Conservation (phyloP, 2,797 vertebrate species). For the Gadopsis bispinosus region DNA sequence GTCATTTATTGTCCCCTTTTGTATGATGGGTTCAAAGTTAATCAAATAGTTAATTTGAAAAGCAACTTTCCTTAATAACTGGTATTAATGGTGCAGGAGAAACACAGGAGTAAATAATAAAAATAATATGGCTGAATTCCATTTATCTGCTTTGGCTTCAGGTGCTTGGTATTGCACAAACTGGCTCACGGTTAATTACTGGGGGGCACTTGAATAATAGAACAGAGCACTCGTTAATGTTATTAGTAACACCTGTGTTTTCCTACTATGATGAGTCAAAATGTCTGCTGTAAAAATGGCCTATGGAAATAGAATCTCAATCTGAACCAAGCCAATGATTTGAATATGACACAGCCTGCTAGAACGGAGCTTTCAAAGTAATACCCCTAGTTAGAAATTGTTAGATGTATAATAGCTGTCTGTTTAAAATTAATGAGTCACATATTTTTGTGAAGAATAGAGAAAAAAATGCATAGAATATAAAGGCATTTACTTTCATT, state of each 20-base stretch:
- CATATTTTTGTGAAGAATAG: slow-evolving; percentile 16
- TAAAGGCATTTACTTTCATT: slow-evolving; percentile 79
- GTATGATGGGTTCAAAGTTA: background rate
- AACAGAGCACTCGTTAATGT: background rate
- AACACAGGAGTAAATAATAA: background rate
- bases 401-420: background rate
- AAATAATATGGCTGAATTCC: slow-evolving; percentile 5
- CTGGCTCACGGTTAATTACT: background rate
- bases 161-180: background rate
- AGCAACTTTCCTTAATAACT: background rate
- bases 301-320: slow-evolving; percentile 12
- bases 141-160: background rate
- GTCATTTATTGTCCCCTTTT: background rate
- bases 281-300: background rate
- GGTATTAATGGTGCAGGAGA: background rate
- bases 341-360: background rate
- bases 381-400: background rate
- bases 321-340: background rate
- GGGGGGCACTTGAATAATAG: background rate
- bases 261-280: background rate
- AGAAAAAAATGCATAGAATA: slow-evolving; percentile 43
- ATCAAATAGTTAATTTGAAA: background rate
- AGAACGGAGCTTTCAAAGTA: background rate
- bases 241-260: slow-evolving; percentile 1
- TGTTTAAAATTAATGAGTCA: background rate